Evolutionary conservation across 2,888 invertebrate genomes (phyloP), one percentile per base, ranked within the genome.

Genomic region (Ditula angustiorana): DNA sequence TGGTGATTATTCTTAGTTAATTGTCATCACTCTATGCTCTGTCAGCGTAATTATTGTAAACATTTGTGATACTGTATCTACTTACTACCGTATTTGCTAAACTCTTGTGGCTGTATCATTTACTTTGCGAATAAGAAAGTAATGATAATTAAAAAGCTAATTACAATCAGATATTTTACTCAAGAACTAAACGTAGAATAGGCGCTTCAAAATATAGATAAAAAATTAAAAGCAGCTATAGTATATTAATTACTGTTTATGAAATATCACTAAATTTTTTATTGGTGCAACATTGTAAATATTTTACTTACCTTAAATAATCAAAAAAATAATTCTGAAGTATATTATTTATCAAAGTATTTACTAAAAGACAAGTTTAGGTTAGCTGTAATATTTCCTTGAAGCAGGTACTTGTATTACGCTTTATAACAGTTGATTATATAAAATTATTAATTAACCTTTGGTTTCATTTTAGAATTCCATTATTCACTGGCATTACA

Each of bases 321-420:
- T 57, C 23, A 41, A 59, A 59, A 46, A 35, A 58, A 19, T 16
- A 50, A 30, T n/a, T n/a, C n/a, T n/a, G n/a, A n/a, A n/a, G n/a
- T n/a, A 41, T 44, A 33, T 53, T 52, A 33, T 52, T 23, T 53
- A 61, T 53, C 56, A 56, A 35, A 69, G 68, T 77, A 75, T 75
- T 78, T 79, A 78, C 78, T 74, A 68, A 75, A 75, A 75, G 68
- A 74, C 70, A 72, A 68, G 67, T 69, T 63, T 70, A 67, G 47
- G 53, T 53, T 59, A 59, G 44, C 24, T 19, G 44, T 46, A 58
- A 53, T 67, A 66, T 69, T 64, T 64, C 56, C 67, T 60, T 65
- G 57, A 71, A 74, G 72, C 66, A 74, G 71, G 74, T 78, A 71
- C 72, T 74, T 77, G 73, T 71, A 66, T 67, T 75, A 69, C 71